A percentile compares a stretch with the other conserved stretches of the same genome.
phyloP scores from a whole-genome alignment of 2,797 vertebrate genomes.

The Cottoperca gobio region DNA sequence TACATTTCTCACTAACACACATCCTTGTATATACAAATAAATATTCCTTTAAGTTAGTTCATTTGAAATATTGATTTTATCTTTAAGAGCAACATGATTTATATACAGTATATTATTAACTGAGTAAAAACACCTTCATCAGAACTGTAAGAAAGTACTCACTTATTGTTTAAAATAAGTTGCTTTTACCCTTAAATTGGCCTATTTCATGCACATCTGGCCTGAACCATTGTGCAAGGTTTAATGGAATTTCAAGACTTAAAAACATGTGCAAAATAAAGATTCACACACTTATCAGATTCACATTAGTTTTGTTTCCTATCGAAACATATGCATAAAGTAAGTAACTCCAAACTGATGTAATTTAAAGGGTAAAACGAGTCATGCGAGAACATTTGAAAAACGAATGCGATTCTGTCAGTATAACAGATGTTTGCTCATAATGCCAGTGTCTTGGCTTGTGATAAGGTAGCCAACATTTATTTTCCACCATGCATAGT shows the following conservation, averaged over 20 bases:
- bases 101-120: not conserved
- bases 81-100: not conserved
- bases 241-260: not conserved
- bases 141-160: not conserved
- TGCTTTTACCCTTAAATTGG: not conserved
- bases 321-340: not conserved
- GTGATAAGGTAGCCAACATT: not conserved
- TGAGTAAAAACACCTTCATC: not conserved
- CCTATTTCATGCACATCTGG: not conserved
- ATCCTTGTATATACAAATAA: not conserved
- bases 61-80: not conserved
- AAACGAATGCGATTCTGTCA: conserved; percentile 1
- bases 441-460: not conserved
- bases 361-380: not conserved
- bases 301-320: conserved; percentile 11
- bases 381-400: not conserved
- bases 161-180: not conserved
- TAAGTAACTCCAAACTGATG: not conserved
- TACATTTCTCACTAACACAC: not conserved
- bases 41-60: not conserved
- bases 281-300: not conserved
- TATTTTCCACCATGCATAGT: not conserved
- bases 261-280: not conserved
- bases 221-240: not conserved
- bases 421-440: not conserved